phyloP scores from a whole-genome alignment of 2,797 vertebrate genomes.

The Xenops minutus region DNA sequence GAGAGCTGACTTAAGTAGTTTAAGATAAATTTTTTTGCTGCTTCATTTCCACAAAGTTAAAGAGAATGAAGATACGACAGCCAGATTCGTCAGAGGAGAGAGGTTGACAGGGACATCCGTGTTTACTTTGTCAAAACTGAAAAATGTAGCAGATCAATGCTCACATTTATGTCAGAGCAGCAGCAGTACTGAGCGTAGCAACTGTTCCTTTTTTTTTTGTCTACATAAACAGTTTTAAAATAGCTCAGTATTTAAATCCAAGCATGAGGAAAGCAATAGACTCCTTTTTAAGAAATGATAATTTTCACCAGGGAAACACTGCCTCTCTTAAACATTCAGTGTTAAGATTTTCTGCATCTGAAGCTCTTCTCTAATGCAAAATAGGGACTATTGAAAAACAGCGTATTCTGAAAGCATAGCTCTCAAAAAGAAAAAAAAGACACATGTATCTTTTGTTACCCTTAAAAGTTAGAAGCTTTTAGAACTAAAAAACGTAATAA shows the following conservation, averaged over 20 bases:
- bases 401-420: not conserved
- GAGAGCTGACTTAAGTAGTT: not conserved
- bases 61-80: not conserved
- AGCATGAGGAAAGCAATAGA: not conserved
- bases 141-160: not conserved
- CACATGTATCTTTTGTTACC: not conserved
- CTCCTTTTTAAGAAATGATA: not conserved
- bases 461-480: not conserved
- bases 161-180: not conserved
- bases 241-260: slow-evolving; percentile 9
- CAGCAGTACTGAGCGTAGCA: slow-evolving; percentile 17
- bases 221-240: slow-evolving; percentile 29
- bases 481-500: not conserved
- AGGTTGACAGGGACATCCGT: not conserved
- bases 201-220: not conserved
- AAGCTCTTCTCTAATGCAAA: not conserved
- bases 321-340: not conserved
- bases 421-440: not conserved
- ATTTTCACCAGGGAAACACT: not conserved
- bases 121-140: slow-evolving; percentile 38
- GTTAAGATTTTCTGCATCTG: not conserved
- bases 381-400: not conserved
- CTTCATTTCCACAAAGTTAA: not conserved
- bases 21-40: not conserved
- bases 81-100: not conserved